Base-by-base conservation (phyloP, 92 coral and sea anemone genomes). In the Zoanthus solanderi region DNA sequence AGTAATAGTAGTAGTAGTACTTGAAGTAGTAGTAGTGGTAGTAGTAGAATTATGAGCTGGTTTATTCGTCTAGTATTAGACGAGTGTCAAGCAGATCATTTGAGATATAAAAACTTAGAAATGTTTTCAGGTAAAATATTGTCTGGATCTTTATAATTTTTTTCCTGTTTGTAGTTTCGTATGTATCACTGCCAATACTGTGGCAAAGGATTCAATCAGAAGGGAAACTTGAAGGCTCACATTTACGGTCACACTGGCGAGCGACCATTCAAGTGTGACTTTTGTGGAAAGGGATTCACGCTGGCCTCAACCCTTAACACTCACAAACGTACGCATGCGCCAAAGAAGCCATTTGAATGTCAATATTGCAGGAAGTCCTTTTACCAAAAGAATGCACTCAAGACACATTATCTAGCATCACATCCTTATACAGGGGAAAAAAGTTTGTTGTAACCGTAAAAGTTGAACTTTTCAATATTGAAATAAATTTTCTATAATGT, bases 201-300 rank as follows among this genome's bases (percentile, higher is more conserved):
- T 77, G 95, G 94, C 23, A 96, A 94, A 78, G 98, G 98, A 48
- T 96, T 96, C 73, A 94, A 96, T 85, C 99, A 97, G 87, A 97
- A 97, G 78, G 99, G 99, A 6, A 97, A 95, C 84, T 89, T 97
- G 29, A 98, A 97, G 84, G 98, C 99, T 46, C 99, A 97, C 84
- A 94, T 97, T 34, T 97, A 97, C 71, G 97, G 99, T 53, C 99
- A 97, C 53, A 97, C 99, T n/a, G 99, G 99, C 13, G 96, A 97
- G 66, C 90, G 99, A 15, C 99, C 99, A 9, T 97, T 92, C 75
- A 95, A 92, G 88, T 97, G 99, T 63, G 95, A 94, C 50, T 86
- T 95, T 18, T 97, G 98, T 54, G 95, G 90, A 31, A 97, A 97
- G 69, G 99, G 99, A 0, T 97, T 97, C 74, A 97, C 99, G 8